phyloP scores from a whole-genome alignment of 2,113 vertebrate species.

The Scopus umbretta region DNA sequence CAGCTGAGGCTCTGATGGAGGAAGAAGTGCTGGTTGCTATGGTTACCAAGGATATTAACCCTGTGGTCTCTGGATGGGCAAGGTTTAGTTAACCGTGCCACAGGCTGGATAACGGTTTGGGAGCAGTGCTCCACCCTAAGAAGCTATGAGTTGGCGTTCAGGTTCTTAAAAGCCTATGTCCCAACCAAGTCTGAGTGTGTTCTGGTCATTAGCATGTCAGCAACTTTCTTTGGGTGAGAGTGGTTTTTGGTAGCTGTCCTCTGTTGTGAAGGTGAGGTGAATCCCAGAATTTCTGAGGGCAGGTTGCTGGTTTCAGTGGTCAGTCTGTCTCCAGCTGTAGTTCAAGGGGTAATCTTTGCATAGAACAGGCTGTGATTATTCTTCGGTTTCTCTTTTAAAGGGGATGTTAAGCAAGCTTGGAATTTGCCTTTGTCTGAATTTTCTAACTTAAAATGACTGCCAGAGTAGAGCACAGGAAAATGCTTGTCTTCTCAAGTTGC shows the following conservation, averaged over 20 bases:
- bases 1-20: constrained; percentile 26
- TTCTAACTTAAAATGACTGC: not conserved
- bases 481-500: not conserved
- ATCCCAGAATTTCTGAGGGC: not conserved
- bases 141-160: not conserved
- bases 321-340: not conserved
- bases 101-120: not conserved
- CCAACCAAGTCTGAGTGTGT: not conserved
- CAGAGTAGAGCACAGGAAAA: not conserved
- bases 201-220: not conserved
- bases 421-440: not conserved
- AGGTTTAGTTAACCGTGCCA: not conserved
- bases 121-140: not conserved
- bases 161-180: not conserved
- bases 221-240: not conserved
- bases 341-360: not conserved
- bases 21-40: constrained; percentile 42
- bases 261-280: not conserved
- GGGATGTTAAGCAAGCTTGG: not conserved
- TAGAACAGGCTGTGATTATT: not conserved
- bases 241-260: not conserved
- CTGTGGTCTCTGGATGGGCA: not conserved
- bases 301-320: not conserved
- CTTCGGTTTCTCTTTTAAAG: not conserved
- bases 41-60: constrained; percentile 45